Conservation (phyloP, 2,888 invertebrate species). For the Pogonocherus hispidulus region DNA sequence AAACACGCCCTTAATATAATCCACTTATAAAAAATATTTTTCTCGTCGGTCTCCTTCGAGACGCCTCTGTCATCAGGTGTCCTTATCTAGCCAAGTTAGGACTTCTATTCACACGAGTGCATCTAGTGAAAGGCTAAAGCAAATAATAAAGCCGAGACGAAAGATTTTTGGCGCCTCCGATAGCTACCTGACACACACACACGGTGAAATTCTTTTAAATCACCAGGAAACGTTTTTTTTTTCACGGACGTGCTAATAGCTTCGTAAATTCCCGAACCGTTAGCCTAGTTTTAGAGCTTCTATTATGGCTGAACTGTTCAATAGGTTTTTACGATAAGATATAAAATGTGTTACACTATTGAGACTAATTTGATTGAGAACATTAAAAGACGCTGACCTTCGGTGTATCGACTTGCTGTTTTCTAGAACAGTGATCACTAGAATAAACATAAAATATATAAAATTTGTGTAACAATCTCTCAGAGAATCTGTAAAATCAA, state of each 20-base stretch:
- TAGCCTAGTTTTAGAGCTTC: neutral
- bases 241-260: neutral
- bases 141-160: slow-evolving; percentile 38
- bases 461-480: too few species aligned
- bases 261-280: neutral
- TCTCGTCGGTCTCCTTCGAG: too few species aligned
- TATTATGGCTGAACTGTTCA: neutral
- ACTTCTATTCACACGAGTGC: slow-evolving; percentile 26
- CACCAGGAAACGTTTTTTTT: slow-evolving; percentile 1
- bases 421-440: too few species aligned
- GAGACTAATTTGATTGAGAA: neutral
- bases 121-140: slow-evolving; percentile 38
- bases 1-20: too few species aligned
- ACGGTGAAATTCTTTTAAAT: slow-evolving; percentile 26
- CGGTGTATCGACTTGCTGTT: neutral
- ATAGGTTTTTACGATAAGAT: neutral
- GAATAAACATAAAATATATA: too few species aligned
- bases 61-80: slow-evolving; percentile 19
- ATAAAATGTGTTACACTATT: neutral
- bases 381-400: neutral
- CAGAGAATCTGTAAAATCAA: too few species aligned
- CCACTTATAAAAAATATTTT: too few species aligned
- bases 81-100: slow-evolving; percentile 41
- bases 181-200: slow-evolving; percentile 42
- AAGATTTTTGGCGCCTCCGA: slow-evolving; percentile 53